Conservation (phyloP, 2,888 invertebrate species). For the Phlogophora meticulosa region DNA sequence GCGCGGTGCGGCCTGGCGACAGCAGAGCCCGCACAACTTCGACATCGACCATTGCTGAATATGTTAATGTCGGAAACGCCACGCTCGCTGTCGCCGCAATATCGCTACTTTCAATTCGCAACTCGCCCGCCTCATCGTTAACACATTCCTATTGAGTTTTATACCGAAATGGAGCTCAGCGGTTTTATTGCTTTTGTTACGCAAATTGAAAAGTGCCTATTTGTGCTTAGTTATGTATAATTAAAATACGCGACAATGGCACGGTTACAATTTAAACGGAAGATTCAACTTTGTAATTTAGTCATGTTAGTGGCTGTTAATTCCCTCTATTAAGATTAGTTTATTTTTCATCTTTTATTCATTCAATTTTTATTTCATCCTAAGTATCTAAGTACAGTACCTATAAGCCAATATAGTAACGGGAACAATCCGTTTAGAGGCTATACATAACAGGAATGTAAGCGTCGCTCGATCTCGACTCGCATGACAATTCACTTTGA, state of each 20-base stretch:
- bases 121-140: slow-evolving; percentile 71
- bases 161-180: slow-evolving; percentile 62
- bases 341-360: slow-evolving; percentile 8
- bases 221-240: slow-evolving; percentile 47
- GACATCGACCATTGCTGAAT: slow-evolving; percentile 80
- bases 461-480: slow-evolving; percentile 58
- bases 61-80: slow-evolving; percentile 83
- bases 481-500: slow-evolving; percentile 70
- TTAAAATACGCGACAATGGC: slow-evolving; percentile 43
- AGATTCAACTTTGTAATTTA: slow-evolving; percentile 34
- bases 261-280: slow-evolving; percentile 11
- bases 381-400: neutral
- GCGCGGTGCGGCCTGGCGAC: slow-evolving; percentile 40
- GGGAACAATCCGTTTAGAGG: slow-evolving; percentile 40
- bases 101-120: slow-evolving; percentile 80
- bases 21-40: slow-evolving; percentile 63
- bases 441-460: slow-evolving; percentile 40
- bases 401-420: slow-evolving; percentile 23
- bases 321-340: slow-evolving; percentile 1
- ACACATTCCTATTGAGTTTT: slow-evolving; percentile 77
- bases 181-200: slow-evolving; percentile 68
- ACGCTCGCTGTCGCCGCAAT: slow-evolving; percentile 78
- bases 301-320: slow-evolving; percentile 6
- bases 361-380: neutral
- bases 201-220: slow-evolving; percentile 59